Evolutionary conservation across 2,888 invertebrate genomes (phyloP).

Genomic region (Euplexia lucipara): DNA sequence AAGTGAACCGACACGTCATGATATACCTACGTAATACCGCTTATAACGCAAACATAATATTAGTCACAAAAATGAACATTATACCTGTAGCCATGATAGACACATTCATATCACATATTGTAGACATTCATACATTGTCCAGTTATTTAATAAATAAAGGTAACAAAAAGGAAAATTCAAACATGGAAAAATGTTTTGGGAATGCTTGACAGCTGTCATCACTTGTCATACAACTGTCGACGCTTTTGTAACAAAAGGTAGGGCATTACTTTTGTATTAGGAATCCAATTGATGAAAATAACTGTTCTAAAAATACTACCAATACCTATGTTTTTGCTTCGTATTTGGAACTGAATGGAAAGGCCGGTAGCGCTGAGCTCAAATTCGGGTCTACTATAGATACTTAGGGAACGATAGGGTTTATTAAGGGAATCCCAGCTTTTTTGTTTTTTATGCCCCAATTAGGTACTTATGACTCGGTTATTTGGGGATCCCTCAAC

Average conservation of each 20-base stretch:
- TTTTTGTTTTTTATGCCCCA: neutral
- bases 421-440: neutral
- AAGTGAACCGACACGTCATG: conserved; percentile 4
- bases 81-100: neutral
- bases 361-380: neutral
- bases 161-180: conserved; percentile 9
- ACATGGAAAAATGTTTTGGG: conserved; percentile 8
- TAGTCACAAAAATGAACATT: conserved; percentile 30
- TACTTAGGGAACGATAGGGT: neutral
- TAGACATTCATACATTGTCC: conserved; percentile 4
- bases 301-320: conserved; percentile 4
- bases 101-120: conserved; percentile 14
- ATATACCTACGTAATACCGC: conserved; percentile 5
- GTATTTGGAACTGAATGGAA: neutral
- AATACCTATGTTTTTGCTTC: conserved; percentile 5
- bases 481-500: conserved; percentile 3
- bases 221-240: conserved; percentile 28
- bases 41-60: conserved; percentile 22
- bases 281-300: conserved; percentile 15
- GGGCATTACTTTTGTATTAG: conserved; percentile 11
- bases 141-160: conserved; percentile 8
- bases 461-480: neutral
- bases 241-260: conserved; percentile 14
- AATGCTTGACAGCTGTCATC: conserved; percentile 41
- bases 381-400: neutral